Base-by-base conservation (phyloP, 2,113 vertebrate genomes). In the Coptodon bakossiorum region DNA sequence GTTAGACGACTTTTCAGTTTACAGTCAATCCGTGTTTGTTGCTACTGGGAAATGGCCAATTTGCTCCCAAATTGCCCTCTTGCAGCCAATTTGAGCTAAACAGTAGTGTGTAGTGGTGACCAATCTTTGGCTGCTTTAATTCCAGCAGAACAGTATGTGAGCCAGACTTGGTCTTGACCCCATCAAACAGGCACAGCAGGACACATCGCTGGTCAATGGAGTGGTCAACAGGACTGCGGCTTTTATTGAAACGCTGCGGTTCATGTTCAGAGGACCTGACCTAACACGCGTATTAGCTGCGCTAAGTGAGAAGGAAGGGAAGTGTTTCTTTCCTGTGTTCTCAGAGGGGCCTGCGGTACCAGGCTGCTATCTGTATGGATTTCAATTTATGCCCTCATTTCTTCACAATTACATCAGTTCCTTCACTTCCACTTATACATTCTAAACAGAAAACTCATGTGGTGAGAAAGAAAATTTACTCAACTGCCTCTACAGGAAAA, bases 111-210 rank as follows among this genome's bases (percentile, higher is more conserved):
- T 31, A 80, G 85, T 54, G 56, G 87, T 84, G 91, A 91, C 92
- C 92, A 92, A 91, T 93, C 89, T 87, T 83, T 81, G 16, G 27
- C 43, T 80, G 43, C 81, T 94, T 93, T 94, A 92, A 94, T 91
- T 94, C 88, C 86, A 81, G 83, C 31, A 71, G 83, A 93, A 91
- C 90, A 86, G 88, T 91, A 87, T 92, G 92, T 76, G 92, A 94
- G 88, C 90, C 87, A 76, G 90, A 78, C 87, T 88, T 90, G 92
- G 93, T 90, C 90, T 56, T 85, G 94, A 95, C 95, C 95, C 88
- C 93, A 95, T 95, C 93, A 94, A 90, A 90, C 82, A 76, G 84
- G 50, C 93, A 85, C 94, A 92, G 93, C 86, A 82, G 89, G 93
- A 92, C 76, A 84, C 83, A 86, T 52, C 7, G 12, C 87, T 81